Evolutionary conservation across 1,140 invertebrate genomes (phyloP).

Genomic region (Nixonia krombeini): DNA sequence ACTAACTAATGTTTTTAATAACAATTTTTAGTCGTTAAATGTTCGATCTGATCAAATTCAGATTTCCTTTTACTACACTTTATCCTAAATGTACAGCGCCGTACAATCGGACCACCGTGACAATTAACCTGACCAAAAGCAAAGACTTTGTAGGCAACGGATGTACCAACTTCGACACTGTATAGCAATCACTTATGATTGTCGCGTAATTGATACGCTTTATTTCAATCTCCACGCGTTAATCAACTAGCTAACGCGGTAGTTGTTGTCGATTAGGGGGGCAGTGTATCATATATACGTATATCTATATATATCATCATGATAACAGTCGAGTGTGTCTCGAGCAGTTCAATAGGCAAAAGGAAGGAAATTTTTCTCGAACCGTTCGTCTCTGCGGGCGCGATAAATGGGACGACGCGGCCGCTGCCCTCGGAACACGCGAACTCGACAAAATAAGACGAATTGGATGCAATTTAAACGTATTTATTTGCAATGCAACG

Average conservation of each 20-base stretch:
- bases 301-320: too few species aligned
- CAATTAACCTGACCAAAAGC: too few species aligned
- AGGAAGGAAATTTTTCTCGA: constrained; percentile 9
- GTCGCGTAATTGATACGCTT: constrained; percentile 12
- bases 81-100: too few species aligned
- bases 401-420: constrained; percentile 40
- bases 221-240: constrained; percentile 22
- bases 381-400: constrained; percentile 12
- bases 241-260: constrained; percentile 31
- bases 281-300: constrained; percentile 42
- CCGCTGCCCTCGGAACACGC: constrained; percentile 36
- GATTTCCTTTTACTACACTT: too few species aligned
- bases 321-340: constrained; percentile 23
- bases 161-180: too few species aligned
- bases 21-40: too few species aligned
- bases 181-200: too few species aligned
- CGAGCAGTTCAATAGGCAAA: constrained; percentile 29
- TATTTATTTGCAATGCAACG: constrained; percentile 47
- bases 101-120: too few species aligned
- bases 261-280: constrained; percentile 35
- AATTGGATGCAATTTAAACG: constrained; percentile 28
- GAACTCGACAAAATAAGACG: constrained; percentile 43
- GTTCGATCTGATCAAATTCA: too few species aligned
- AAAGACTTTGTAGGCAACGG: too few species aligned
- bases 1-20: too few species aligned